Base-by-base conservation (phyloP, 2,888 invertebrate species). In the Drosophila infuscata region DNA sequence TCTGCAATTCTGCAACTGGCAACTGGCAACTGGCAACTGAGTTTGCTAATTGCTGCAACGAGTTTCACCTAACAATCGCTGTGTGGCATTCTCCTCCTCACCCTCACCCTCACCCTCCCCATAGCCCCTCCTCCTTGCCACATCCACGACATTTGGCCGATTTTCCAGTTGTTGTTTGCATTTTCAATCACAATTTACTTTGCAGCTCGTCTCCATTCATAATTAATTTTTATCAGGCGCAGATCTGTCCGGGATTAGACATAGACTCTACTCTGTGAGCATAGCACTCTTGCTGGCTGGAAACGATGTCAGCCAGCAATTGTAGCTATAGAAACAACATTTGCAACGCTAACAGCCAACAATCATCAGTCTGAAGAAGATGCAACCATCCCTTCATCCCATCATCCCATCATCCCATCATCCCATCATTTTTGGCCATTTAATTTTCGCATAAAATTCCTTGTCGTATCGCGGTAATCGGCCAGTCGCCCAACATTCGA, bases 401-500 rank as follows among this genome's bases (percentile, higher is more conserved):
- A 2, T 25, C 25, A 25, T 49, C 58, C 65, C 25, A 2, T 25
- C 25, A 25, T 49, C 58, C 65, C 25, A 3, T 25, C 25, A 25
- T 25, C 25, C 25, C 25, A 25, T 83, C 82, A 83, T 70, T 83
- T 83, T 82, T 63, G 69, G 75, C 41, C 86, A 83, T 87, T 87
- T 86, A 82, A 86, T 87, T 86, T 78, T 83, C 83, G 73, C 76
- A 85, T 78, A 85, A 87, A 86, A 88, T 88, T 88, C 83, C 88
- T 84, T 80, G 83, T 82, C 87, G 86, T 83, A 82, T 72, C 73
- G 49, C 73, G 35, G 52, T 83, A 86, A 86, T 86, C 88, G 79
- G 76, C 49, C 33, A 66, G 35, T 46, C 25, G 25, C 25, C 46
- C 8, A 46, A 46, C 46, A 46, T 46, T 46, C 8, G 46, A 25